A percentile compares a stretch with the other conserved stretches of the same genome.
Conservation (phyloP, 2,888 invertebrate species). For the Vannuccia rotundouncinata region DNA sequence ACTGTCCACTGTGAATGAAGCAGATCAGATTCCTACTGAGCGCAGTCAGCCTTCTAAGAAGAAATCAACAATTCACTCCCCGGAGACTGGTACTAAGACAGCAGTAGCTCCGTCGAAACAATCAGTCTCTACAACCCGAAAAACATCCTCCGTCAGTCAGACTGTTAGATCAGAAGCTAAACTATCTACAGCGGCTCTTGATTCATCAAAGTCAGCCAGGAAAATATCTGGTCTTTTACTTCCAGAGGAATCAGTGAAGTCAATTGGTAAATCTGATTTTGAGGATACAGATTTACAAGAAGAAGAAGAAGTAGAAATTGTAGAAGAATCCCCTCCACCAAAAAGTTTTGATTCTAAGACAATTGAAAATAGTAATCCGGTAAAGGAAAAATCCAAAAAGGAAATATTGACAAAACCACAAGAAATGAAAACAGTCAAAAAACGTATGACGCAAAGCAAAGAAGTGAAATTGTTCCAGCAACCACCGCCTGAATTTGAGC, state of each 20-base stretch:
- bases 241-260: too few species aligned
- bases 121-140: too few species aligned
- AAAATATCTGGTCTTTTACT: not conserved
- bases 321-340: not conserved
- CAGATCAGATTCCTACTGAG: not conserved
- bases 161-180: too few species aligned
- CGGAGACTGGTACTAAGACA: not conserved
- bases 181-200: not conserved
- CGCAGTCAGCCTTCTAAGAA: not conserved
- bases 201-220: not conserved
- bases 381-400: not conserved
- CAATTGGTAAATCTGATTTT: too few species aligned
- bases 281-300: too few species aligned
- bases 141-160: too few species aligned
- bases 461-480: not conserved
- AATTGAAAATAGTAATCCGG: not conserved
- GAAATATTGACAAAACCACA: not conserved
- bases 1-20: not conserved
- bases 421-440: not conserved
- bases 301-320: too few species aligned
- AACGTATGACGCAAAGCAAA: not conserved
- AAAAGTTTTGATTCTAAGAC: not conserved
- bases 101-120: too few species aligned
- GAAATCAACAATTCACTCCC: not conserved
- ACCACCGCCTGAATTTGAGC: not conserved